phyloP scores from a whole-genome alignment of 2,113 vertebrate species.

The Formicarius rufipectus region DNA sequence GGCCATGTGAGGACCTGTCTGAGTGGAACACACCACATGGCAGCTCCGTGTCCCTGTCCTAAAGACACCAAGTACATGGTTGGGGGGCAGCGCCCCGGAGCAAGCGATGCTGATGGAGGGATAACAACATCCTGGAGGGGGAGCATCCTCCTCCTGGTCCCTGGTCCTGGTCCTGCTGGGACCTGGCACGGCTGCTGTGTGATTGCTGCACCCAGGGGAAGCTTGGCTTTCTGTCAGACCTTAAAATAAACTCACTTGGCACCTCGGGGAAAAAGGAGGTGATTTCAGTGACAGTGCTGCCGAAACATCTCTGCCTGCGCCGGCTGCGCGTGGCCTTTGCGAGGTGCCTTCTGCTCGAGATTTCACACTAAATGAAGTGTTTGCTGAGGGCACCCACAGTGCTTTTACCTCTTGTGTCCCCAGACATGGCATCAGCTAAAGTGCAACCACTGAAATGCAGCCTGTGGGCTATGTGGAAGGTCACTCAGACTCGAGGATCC shows the following conservation, averaged over 20 bases:
- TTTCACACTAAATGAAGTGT: neutral
- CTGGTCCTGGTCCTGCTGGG: neutral
- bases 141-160: neutral
- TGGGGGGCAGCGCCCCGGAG: neutral
- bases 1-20: neutral
- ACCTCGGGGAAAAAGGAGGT: neutral
- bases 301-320: neutral
- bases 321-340: neutral
- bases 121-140: fast-evolving
- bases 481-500: fast-evolving
- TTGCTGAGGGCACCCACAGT: neutral
- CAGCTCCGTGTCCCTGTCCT: neutral
- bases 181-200: fast-evolving
- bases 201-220: neutral
- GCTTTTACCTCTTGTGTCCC: neutral
- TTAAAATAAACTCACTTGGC: neutral
- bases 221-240: neutral
- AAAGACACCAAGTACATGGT: fast-evolving
- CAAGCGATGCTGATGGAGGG: fast-evolving
- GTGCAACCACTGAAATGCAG: neutral
- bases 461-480: fast-evolving
- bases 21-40: neutral
- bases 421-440: neutral
- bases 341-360: neutral
- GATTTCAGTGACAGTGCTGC: neutral